Conservation (phyloP, 2,888 invertebrate species). For the Macaria notata region DNA sequence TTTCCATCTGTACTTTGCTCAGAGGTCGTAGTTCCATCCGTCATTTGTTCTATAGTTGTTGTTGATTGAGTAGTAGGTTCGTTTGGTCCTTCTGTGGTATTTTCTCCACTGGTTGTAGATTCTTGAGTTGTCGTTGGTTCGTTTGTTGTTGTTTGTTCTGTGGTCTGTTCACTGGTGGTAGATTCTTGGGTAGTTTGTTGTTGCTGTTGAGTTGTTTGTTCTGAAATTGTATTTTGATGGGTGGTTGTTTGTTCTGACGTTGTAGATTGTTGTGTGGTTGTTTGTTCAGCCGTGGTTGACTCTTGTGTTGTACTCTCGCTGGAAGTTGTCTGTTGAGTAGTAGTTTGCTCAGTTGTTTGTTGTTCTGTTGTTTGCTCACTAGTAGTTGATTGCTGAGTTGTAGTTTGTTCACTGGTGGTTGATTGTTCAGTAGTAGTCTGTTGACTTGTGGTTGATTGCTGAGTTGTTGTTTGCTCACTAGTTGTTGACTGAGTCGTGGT, state of each 20-base stretch:
- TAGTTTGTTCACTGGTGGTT: constrained; percentile 1
- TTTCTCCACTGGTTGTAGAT: constrained; percentile 26
- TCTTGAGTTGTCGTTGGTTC: constrained; percentile 38
- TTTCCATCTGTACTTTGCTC: constrained; percentile 34
- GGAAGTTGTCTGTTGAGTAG: background rate
- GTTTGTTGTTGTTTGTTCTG: constrained; percentile 34
- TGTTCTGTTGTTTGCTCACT: background rate
- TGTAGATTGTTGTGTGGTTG: background rate
- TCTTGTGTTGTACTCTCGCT: too few species aligned
- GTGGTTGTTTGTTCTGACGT: background rate
- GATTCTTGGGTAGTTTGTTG: constrained; percentile 21
- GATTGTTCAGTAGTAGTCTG: constrained; percentile 1
- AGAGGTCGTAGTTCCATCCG: constrained; percentile 40
- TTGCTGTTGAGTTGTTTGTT: constrained; percentile 20
- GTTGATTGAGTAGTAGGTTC: constrained; percentile 27
- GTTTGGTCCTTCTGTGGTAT: background rate
- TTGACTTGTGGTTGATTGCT: constrained; percentile 3
- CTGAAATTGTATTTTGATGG: background rate
- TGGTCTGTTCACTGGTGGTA: constrained; percentile 29
- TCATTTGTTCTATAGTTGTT: constrained; percentile 34
- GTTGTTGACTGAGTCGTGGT: constrained; percentile 1
- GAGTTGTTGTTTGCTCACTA: constrained; percentile 2
- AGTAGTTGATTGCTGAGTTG: background rate
- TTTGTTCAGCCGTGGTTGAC: background rate
- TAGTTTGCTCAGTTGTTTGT: background rate